Conservation (phyloP, 2,113 vertebrate species). For the Nibea albiflora region DNA sequence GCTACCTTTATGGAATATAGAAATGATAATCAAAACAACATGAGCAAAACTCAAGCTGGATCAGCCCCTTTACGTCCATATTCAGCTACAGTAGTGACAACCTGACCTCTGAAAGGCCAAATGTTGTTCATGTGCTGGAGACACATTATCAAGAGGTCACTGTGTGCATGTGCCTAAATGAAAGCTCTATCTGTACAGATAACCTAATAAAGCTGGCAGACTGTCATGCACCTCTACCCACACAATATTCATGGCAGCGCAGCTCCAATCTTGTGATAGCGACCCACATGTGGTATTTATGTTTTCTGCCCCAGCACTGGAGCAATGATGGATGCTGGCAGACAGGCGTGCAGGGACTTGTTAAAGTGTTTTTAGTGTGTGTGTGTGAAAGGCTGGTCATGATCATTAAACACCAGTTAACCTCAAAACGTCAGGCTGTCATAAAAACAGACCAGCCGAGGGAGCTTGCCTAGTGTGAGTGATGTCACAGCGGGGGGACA, state of each 20-base stretch:
- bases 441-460: not conserved
- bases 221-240: constrained; percentile 16
- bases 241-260: not conserved
- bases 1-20: no score
- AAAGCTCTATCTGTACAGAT: constrained; percentile 28
- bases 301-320: not conserved
- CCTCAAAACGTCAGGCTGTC: constrained; percentile 30
- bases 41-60: not conserved
- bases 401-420: constrained; percentile 50
- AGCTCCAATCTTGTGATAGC: not conserved
- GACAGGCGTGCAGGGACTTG: constrained; percentile 3
- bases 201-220: constrained; percentile 43
- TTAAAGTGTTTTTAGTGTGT: constrained; percentile 16
- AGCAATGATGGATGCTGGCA: constrained; percentile 21
- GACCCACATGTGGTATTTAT: constrained; percentile 3
- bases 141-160: constrained; percentile 7
- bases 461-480: constrained; percentile 2
- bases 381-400: constrained; percentile 12
- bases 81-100: not conserved
- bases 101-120: not conserved
- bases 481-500: not conserved
- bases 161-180: constrained; percentile 7
- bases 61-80: not conserved
- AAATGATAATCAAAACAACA: not conserved
- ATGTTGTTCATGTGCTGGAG: not conserved